Conservation (phyloP, 2,888 invertebrate species). For the Pherbina coryleti region DNA sequence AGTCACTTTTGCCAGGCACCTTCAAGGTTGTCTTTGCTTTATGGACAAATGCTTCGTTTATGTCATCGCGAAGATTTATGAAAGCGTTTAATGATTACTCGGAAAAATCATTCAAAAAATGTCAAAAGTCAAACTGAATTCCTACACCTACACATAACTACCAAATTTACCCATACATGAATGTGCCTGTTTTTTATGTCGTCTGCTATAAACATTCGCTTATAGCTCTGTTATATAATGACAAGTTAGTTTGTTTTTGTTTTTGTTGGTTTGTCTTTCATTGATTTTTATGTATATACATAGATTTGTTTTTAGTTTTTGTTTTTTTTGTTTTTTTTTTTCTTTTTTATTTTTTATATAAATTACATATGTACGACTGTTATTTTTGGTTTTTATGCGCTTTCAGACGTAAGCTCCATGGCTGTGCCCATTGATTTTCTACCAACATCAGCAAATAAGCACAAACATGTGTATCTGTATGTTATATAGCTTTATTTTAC, state of each 20-base stretch:
- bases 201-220: too few relatives aligned
- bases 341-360: background rate
- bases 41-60: too few relatives aligned
- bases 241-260: too few relatives aligned
- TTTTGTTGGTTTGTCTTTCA: too few relatives aligned
- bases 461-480: background rate
- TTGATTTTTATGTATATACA: too few relatives aligned
- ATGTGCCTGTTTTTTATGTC: too few relatives aligned
- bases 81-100: background rate
- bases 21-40: too few relatives aligned
- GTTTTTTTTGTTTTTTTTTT: background rate
- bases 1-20: too few relatives aligned
- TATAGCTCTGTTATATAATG: too few relatives aligned
- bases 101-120: slow-evolving; percentile 16
- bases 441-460: background rate
- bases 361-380: background rate
- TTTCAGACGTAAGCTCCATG: background rate
- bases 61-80: too few relatives aligned
- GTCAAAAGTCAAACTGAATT: slow-evolving; percentile 8
- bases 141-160: background rate
- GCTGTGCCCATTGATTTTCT: background rate
- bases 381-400: background rate
- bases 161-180: too few relatives aligned
- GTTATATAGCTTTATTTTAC: background rate
- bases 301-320: too few relatives aligned